These are phyloP conservation scores for Dicranocentrus wangi DNA, from an alignment of 2,888 invertebrate genomes.

Conservation along the genomic window DNA sequence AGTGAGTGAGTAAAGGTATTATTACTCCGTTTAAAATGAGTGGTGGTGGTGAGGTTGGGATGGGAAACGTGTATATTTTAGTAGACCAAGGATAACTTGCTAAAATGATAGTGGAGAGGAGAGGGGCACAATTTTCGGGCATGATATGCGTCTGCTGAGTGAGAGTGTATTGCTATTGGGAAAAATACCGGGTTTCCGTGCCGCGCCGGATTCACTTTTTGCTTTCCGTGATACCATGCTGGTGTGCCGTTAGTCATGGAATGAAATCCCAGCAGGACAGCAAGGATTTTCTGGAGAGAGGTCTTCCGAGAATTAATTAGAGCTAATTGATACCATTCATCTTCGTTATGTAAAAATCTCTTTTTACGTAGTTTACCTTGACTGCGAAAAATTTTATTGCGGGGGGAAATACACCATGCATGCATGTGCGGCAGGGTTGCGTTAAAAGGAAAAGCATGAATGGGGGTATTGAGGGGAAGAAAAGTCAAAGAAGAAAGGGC, in stretches of 20 bases:
- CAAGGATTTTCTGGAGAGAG: constrained; percentile 58
- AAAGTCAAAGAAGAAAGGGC: neutral
- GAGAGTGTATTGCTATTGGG: too few species aligned
- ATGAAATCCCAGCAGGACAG: constrained; percentile 65
- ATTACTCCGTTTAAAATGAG: constrained; percentile 54
- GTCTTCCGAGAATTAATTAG: constrained; percentile 73
- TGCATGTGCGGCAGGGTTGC: too few species aligned
- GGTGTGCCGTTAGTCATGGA: constrained; percentile 60
- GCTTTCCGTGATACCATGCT: constrained; percentile 4
- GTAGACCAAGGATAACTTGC: constrained; percentile 55
- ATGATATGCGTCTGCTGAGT: too few species aligned
- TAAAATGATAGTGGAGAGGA: constrained; percentile 47
- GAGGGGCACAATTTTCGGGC: neutral
- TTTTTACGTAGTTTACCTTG: constrained; percentile 66
- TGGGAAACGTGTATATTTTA: constrained; percentile 21
- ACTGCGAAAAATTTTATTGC: constrained; percentile 45
- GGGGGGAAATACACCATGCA: too few species aligned
- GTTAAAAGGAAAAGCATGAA: too few species aligned
- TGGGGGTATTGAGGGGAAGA: too few species aligned
- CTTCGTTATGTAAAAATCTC: constrained; percentile 73
- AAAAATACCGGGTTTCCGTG: too few species aligned
- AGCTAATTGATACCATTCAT: constrained; percentile 73
- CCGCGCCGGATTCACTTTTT: neutral
- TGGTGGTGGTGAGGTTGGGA: constrained; percentile 18
- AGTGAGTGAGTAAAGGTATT: constrained; percentile 32